phyloP scores from a whole-genome alignment of 2,797 vertebrate genomes.

The Tangara arthus region DNA sequence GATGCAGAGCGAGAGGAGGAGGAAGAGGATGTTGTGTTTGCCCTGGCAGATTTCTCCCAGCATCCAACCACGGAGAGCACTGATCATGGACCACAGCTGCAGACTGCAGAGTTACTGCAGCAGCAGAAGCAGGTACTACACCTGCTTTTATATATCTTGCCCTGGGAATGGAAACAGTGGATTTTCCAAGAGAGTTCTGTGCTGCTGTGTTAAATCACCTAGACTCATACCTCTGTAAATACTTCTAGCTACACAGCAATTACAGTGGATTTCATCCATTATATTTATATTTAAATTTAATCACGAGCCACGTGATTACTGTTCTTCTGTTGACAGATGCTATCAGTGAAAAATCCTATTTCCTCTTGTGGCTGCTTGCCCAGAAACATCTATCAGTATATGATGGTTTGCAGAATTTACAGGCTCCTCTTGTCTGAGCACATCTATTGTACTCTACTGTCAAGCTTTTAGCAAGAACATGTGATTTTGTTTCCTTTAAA shows the following conservation, averaged over 20 bases:
- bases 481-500: conserved; percentile 42
- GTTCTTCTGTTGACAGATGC: conserved; percentile 30
- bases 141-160: background rate
- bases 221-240: background rate
- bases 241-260: background rate
- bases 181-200: background rate
- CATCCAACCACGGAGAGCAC: conserved; percentile 63
- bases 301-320: background rate
- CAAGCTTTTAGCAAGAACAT: conserved; percentile 11
- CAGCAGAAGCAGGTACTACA: conserved; percentile 87
- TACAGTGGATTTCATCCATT: conserved; percentile 21
- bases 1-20: conserved; percentile 71
- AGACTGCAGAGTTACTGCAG: conserved; percentile 81
- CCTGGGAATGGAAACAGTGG: background rate
- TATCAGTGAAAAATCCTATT: conserved; percentile 46
- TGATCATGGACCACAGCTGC: conserved; percentile 73
- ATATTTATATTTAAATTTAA: conserved; percentile 54
- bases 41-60: conserved; percentile 75
- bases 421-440: background rate
- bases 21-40: conserved; percentile 70
- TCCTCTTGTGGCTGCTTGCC: conserved; percentile 47
- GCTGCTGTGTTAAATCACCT: background rate
- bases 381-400: conserved; percentile 33
- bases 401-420: conserved; percentile 5
- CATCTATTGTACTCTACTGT: background rate